Evolutionary conservation across 2,113 vertebrate species (phyloP), one percentile per base, ranked within the genome.

Genomic region (Lampris megalopsis): DNA sequence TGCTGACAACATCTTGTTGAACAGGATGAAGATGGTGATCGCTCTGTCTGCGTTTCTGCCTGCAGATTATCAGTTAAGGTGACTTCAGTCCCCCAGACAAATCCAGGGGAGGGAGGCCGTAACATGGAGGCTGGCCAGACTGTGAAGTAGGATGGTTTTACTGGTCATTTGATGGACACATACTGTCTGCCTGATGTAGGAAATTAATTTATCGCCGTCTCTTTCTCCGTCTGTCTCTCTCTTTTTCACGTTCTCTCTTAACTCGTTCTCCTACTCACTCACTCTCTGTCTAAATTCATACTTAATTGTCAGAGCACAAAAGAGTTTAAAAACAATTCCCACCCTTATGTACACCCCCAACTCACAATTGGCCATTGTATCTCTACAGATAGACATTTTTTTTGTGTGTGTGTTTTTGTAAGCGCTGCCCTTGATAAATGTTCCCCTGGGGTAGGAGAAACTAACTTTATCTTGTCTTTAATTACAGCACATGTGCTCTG

Each of bases 381-480:
- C 79, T 70, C 68, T 56, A 70, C 75, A 68, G 83, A 88, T 85
- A 75, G 57, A 73, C 62, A 24, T 54, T 81, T 84, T 2, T 54
- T 11, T 54, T 54, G 52, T 1, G 7, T 52, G n/a, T 3, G 36
- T 35, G 73, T 24, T 80, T 41, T 43, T 77, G 68, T 53, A 42
- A 61, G 71, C 81, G 64, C 79, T 89, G 88, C 70, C 90, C 90
- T 92, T 92, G 88, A 88, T 89, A 88, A 82, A 91, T 71, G 63
- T 76, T 79, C 43, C 89, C 79, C 61, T 42, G 5, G 82, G 38
- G 84, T 82, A 74, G 79, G 81, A 92, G 77, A 89, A 92, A 92
- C 91, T 84, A 92, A 88, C 87, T 92, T 92, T 87, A 87, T 90
- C 87, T 87, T 80, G 65, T 89, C 86, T 88, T 89, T 92, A 92